Evolutionary conservation across 2,797 vertebrate genomes (phyloP), one percentile per base, ranked within the genome.

Genomic region (Tauraco hartlaubi): DNA sequence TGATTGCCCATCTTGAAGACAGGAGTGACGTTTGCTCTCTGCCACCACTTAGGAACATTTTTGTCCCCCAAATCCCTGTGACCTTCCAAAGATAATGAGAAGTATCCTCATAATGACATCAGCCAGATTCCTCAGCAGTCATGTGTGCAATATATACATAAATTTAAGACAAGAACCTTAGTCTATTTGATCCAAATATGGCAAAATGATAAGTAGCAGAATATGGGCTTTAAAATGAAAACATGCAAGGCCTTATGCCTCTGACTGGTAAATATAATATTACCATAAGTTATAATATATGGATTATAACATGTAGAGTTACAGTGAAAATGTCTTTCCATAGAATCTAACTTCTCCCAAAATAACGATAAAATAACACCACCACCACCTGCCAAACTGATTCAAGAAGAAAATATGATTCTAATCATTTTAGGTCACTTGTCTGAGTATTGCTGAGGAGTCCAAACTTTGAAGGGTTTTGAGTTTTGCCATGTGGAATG

Each of bases 381-480:
- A 61, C 2, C 2, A 5, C 1, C 6, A 37, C 3, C 22, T 46
- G 29, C 5, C 15, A 49, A 17, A 74, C 6, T n/a, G 6, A 52
- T 73, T 87, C 7, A 52, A 56, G 20, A 9, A 44, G 13, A 83
- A 87, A 44, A 0, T 39, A 61, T 26, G 43, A 23, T 43, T 79
- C 11, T 46, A 51, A 41, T 33, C 1, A 43, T 11, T 54, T 82
- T 28, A 51, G 39, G 13, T 18, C 4, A 11, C 7, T 83, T 81
- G 9, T 56, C 17, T 85, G 56, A 58, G 8, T 49, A 21, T 31
- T 78, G 4, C 11, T 67, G 11, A 7, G 25, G 15, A 58, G 33
- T 35, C 56, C 15, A 76, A 17, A 64, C 7, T 52, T 48, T 29
- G 12, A 77, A 41, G n/a, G 4, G 4, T 54, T 79, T 64, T 63